Evolutionary conservation across 2,888 invertebrate genomes (phyloP).

Genomic region (Leptogaster cylindrica): DNA sequence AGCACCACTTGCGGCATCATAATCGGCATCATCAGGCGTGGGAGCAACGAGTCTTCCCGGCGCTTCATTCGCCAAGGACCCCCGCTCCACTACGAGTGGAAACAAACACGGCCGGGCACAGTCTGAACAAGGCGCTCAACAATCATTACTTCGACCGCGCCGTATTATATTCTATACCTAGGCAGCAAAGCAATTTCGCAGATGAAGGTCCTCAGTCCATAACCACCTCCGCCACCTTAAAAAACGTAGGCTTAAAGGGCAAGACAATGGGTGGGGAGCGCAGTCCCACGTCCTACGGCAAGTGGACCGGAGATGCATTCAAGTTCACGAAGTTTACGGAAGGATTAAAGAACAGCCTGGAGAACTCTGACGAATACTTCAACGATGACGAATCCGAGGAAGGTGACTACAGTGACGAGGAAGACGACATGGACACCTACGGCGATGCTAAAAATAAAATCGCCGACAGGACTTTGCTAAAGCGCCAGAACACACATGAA

Average conservation of each 20-base stretch:
- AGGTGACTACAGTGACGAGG: constrained; percentile 54
- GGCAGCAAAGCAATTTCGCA: constrained; percentile 29
- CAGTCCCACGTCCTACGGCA: too few relatives aligned
- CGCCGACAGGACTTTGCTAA: constrained; percentile 57
- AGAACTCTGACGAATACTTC: constrained; percentile 50
- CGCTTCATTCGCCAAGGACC: constrained; percentile 51
- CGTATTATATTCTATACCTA: constrained; percentile 50
- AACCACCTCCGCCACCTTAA: constrained; percentile 1
- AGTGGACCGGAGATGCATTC: too few relatives aligned
- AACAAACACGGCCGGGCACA: constrained; percentile 4
- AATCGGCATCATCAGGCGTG: constrained; percentile 57
- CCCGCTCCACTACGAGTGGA: constrained; percentile 11
- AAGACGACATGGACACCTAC: constrained; percentile 55
- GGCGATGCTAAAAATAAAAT: constrained; percentile 60
- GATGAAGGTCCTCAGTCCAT: constrained; percentile 26
- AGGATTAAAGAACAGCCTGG: constrained; percentile 15
- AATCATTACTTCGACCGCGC: constrained; percentile 58
- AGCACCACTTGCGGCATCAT: constrained; percentile 55
- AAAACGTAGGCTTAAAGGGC: too few relatives aligned
- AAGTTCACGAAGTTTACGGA: background rate
- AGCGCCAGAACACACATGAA: constrained; percentile 48
- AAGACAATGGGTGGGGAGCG: too few relatives aligned
- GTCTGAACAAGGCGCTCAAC: constrained; percentile 49
- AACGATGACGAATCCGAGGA: constrained; percentile 49
- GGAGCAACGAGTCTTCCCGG: constrained; percentile 56